phyloP scores from a whole-genome alignment of 2,113 vertebrate genomes.

The Platysternon megacephalum region DNA sequence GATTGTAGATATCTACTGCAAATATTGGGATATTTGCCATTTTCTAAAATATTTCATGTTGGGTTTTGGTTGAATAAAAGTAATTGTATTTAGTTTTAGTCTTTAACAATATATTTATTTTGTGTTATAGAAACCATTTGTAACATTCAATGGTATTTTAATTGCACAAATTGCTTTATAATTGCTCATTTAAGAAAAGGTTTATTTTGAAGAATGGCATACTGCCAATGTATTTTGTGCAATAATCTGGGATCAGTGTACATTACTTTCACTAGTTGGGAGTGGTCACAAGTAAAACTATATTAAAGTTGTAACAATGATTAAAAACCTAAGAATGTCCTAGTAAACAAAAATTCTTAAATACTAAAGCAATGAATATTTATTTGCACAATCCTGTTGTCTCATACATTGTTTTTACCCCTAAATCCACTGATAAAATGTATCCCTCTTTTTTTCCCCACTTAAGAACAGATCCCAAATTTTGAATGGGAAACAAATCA shows the following conservation, averaged over 20 bases:
- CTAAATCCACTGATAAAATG: neutral
- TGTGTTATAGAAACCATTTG: conserved; percentile 20
- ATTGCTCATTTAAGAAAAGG: conserved; percentile 29
- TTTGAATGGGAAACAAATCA: neutral
- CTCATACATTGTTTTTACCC: neutral
- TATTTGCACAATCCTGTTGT: conserved; percentile 2
- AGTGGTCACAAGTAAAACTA: neutral
- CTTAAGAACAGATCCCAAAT: neutral
- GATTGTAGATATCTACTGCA: conserved; percentile 50
- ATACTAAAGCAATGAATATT: neutral
- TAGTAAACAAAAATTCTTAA: conserved; percentile 53
- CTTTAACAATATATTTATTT: conserved; percentile 54
- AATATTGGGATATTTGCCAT: conserved; percentile 49
- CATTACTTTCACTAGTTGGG: neutral
- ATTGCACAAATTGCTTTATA: conserved; percentile 20
- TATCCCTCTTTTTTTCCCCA: neutral
- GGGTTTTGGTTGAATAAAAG: conserved; percentile 72
- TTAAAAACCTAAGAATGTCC: conserved; percentile 13
- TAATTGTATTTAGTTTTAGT: conserved; percentile 62
- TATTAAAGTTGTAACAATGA: conserved; percentile 38
- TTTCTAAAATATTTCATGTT: conserved; percentile 63
- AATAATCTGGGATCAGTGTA: conserved; percentile 49
- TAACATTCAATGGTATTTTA: neutral
- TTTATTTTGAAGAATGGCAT: conserved; percentile 12
- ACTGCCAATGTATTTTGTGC: conserved; percentile 54